A percentile compares a stretch with the other conserved stretches of the same genome.
phyloP scores from a whole-genome alignment of 37 sponge, comb jelly and placozoan genomes.

The Tethya wilhelma region DNA sequence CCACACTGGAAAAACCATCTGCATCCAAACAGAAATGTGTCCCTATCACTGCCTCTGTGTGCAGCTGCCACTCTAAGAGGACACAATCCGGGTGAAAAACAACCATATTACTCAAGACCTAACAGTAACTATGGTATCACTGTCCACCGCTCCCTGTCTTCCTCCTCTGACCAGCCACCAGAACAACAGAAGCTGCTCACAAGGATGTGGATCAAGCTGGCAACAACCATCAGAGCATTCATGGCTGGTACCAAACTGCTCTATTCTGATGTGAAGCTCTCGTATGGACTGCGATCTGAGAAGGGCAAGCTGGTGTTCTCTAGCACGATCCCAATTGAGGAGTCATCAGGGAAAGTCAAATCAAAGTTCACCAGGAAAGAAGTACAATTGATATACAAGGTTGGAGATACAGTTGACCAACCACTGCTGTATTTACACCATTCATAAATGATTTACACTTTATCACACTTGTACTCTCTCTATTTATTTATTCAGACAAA shows the following conservation, averaged over 20 bases:
- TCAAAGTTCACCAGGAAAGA: constrained; percentile 3
- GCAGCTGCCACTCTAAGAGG: too few relatives aligned
- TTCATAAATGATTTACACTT: too few relatives aligned
- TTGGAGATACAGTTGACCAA: background rate
- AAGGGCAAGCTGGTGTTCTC: background rate
- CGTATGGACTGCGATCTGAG: background rate
- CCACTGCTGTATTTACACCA: too few relatives aligned
- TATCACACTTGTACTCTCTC: too few relatives aligned
- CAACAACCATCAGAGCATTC: background rate
- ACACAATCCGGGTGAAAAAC: too few relatives aligned
- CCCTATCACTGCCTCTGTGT: too few relatives aligned
- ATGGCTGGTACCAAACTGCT: constrained; percentile 26
- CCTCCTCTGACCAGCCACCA: background rate
- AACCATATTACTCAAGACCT: too few relatives aligned
- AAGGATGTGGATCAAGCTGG: constrained; percentile 8
- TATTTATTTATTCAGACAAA: background rate
- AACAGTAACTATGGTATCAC: too few relatives aligned
- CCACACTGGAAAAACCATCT: too few relatives aligned
- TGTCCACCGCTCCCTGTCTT: too few relatives aligned
- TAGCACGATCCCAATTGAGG: background rate
- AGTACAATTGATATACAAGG: constrained; percentile 41
- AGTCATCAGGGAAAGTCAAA: background rate
- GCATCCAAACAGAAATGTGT: too few relatives aligned
- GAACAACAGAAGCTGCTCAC: background rate
- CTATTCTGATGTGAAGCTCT: constrained; percentile 19